These are phyloP conservation scores for Lomographa bimaculata DNA, from an alignment of 2,888 invertebrate genomes.

Conservation along the genomic window DNA sequence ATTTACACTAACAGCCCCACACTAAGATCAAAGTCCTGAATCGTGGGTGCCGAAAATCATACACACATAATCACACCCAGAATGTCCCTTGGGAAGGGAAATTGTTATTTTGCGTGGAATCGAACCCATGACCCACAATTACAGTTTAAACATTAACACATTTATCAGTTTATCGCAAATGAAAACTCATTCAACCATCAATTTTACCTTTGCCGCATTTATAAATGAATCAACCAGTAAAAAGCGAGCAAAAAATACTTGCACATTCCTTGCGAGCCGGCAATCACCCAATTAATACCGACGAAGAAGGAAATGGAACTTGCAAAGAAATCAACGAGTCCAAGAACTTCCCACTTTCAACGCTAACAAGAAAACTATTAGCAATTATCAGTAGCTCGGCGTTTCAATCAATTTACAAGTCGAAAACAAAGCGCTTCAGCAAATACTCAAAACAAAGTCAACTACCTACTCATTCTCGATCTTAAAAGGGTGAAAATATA, in stretches of 20 bases:
- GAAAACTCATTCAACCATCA: neutral
- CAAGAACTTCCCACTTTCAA: slow-evolving; percentile 56
- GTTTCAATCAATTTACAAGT: slow-evolving; percentile 77
- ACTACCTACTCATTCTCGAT: slow-evolving; percentile 7
- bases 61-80: too few species aligned
- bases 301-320: slow-evolving; percentile 49
- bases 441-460: slow-evolving; percentile 45
- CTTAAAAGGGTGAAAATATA: slow-evolving; percentile 24
- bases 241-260: slow-evolving; percentile 16
- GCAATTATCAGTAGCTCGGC: slow-evolving; percentile 72
- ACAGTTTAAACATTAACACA: too few species aligned
- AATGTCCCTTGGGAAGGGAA: too few species aligned
- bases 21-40: too few species aligned
- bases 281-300: slow-evolving; percentile 53
- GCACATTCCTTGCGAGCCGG: slow-evolving; percentile 34
- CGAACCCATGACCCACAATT: too few species aligned
- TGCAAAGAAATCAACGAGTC: slow-evolving; percentile 60
- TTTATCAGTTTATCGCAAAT: too few species aligned
- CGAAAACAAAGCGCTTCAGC: slow-evolving; percentile 59
- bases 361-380: slow-evolving; percentile 78
- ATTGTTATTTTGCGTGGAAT: too few species aligned
- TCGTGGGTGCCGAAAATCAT: too few species aligned
- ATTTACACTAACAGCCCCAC: too few species aligned
- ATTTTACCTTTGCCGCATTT: neutral
- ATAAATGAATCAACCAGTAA: slow-evolving; percentile 17